Conservation (phyloP, 2,797 vertebrate genomes). For the Xyrichtys novacula region DNA sequence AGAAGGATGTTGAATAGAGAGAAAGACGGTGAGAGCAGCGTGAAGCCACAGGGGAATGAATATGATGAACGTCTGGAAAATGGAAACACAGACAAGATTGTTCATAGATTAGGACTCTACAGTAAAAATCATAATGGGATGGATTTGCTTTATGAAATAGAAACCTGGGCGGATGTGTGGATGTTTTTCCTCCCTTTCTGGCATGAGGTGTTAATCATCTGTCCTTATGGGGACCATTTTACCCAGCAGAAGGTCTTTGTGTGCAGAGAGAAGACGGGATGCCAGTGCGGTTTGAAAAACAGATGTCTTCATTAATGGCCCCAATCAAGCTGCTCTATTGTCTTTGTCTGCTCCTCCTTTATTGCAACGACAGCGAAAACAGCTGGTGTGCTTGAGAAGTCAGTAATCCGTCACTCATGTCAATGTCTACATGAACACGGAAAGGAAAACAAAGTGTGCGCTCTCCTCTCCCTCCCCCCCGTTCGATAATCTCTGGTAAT, state of each 20-base stretch:
- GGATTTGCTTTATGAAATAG: constrained; percentile 11
- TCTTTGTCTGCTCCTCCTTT: constrained; percentile 52
- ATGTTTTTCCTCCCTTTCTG: constrained; percentile 1
- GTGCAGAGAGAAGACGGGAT: constrained; percentile 18
- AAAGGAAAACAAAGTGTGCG: constrained; percentile 16
- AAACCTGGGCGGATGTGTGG: constrained; percentile 13
- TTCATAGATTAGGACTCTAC: background rate
- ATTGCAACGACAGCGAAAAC: constrained; percentile 51
- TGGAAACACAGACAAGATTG: constrained; percentile 15
- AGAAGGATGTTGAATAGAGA: constrained; percentile 13
- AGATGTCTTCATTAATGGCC: constrained; percentile 71
- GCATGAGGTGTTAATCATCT: constrained; percentile 61
- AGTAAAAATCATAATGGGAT: constrained; percentile 3
- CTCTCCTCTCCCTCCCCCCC: constrained; percentile 18
- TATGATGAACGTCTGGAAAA: constrained; percentile 47
- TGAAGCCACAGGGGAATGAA: constrained; percentile 24
- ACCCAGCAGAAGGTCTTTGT: constrained; percentile 60
- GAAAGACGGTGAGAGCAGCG: constrained; percentile 9
- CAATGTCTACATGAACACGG: constrained; percentile 12
- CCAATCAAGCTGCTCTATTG: constrained; percentile 60
- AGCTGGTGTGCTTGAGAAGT: constrained; percentile 61
- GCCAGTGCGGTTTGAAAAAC: constrained; percentile 50
- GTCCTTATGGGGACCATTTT: constrained; percentile 38
- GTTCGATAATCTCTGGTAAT: constrained; percentile 55
- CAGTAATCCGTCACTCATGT: constrained; percentile 55